Evolutionary conservation across 2,888 invertebrate species (phyloP).

Genomic region (Volucella bombylans): DNA sequence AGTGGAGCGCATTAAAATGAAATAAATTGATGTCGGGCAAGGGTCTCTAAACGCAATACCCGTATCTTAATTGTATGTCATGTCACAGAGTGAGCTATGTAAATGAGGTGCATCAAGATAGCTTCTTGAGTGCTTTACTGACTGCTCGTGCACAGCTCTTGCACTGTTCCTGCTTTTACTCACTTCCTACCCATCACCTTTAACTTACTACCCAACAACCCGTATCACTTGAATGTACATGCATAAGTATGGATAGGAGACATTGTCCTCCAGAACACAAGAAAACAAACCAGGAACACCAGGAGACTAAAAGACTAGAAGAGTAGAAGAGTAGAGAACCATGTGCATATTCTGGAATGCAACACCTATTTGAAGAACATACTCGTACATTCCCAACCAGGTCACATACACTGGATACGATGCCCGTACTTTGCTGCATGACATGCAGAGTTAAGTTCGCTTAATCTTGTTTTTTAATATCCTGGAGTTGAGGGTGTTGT

Average conservation of each 20-base stretch:
- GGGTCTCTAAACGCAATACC: constrained; percentile 67
- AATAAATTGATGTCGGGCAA: constrained; percentile 68
- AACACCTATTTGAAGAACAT: constrained; percentile 45
- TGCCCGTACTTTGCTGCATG: constrained; percentile 35
- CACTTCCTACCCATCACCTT: neutral
- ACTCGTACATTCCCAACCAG: constrained; percentile 51
- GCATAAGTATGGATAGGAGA: constrained; percentile 25
- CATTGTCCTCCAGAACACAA: constrained; percentile 31
- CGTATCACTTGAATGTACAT: too few relatives aligned
- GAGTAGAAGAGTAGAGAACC: too few relatives aligned
- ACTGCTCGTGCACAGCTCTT: constrained; percentile 62
- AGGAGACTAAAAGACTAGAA: too few relatives aligned
- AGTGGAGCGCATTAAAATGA: constrained; percentile 47
- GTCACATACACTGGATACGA: constrained; percentile 54
- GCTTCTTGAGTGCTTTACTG: constrained; percentile 63
- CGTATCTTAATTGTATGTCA: constrained; percentile 74
- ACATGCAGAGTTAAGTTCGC: constrained; percentile 55
- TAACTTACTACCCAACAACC: neutral
- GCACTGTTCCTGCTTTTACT: constrained; percentile 4
- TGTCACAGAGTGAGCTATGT: constrained; percentile 67
- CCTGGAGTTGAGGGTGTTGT: constrained; percentile 21
- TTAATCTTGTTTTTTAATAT: constrained; percentile 62
- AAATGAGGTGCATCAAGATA: constrained; percentile 72
- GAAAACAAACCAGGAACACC: constrained; percentile 41
- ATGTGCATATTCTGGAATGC: constrained; percentile 27